Base-by-base conservation (phyloP, 2,888 invertebrate genomes). In the Crossocerus cetratus region DNA sequence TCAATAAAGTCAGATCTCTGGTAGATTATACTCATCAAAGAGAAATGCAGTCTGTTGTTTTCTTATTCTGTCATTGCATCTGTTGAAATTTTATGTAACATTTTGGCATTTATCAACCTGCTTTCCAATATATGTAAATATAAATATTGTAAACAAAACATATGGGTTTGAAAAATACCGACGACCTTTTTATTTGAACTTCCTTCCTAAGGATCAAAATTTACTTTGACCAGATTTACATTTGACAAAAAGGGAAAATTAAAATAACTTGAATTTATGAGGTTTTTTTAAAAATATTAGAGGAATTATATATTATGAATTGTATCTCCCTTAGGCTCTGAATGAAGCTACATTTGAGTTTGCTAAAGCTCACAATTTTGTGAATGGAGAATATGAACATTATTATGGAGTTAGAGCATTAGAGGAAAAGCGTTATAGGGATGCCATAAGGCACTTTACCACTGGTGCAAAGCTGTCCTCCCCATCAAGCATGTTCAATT, bases 401-500 rank as follows among this genome's bases (percentile, higher is more conserved):
- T 91, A 91, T 86, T 90, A 92, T 73, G 94, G 94, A 2, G 86
- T 93, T 62, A 92, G 93, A 78, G 93, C 93, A 18, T 91, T 94
- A 82, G 91, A 93, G 82, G 92, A 92, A 84, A 92, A 93, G 49
- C 90, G 92, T 78, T 92, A 92, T 81, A 91, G 92, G 54, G 91
- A 93, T 69, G 93, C 93, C 73, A 87, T 93, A 65, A 88, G 92
- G 58, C 93, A 93, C 81, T 91, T 92, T 77, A 81, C 86, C 78
- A 91, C 91, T 68, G 94, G 94, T 74, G 92, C 93, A 20, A 91
- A 91, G 78, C 91, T 93, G 61, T 92, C 92, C 77, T 92, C 93
- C 86, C 91, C 93, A 63, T 92, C 92, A 75, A 94, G 94, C 43
- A 91, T 93, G 73, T 95, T 93, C 84, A 95, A 95, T 86, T 90